A percentile compares a stretch with the other conserved stretches of the same genome.
phyloP scores from a whole-genome alignment of 2,113 vertebrate genomes.

The Peromyscus maniculatus region DNA sequence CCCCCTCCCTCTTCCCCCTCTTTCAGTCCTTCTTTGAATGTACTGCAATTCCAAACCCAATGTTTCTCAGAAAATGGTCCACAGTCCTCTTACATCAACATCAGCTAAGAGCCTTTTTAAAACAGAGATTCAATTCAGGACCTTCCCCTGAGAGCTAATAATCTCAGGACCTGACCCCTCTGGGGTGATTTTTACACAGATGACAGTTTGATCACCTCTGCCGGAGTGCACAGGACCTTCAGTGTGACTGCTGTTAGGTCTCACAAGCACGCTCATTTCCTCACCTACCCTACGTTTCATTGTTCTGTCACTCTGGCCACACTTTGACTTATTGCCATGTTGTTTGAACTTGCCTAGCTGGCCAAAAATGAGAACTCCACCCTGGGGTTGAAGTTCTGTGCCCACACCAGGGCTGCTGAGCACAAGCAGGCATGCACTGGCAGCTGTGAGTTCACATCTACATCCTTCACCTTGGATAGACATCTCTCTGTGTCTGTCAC shows the following conservation, averaged over 20 bases:
- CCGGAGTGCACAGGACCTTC: neutral
- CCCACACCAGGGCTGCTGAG: neutral
- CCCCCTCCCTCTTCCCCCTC: too few relatives aligned
- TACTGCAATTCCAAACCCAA: conserved; percentile 4
- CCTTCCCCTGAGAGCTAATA: neutral
- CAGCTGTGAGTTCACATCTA: neutral
- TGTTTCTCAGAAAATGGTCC: conserved; percentile 9
- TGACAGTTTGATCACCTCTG: neutral
- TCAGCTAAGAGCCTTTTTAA: neutral
- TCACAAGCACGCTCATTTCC: neutral
- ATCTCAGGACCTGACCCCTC: neutral
- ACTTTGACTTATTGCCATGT: neutral
- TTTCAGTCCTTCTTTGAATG: conserved; percentile 7
- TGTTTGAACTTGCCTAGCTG: neutral
- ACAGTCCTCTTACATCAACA: neutral
- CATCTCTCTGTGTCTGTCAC: neutral
- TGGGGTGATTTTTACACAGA: neutral
- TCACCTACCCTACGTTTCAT: neutral
- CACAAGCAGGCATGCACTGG: neutral
- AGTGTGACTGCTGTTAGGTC: neutral
- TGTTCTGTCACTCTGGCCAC: neutral
- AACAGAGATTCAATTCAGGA: neutral
- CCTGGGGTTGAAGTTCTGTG: neutral
- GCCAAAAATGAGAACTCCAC: neutral
- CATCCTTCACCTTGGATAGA: neutral